phyloP scores from a whole-genome alignment of 92 coral and sea anemone species.

The Virgularia gustaviana region DNA sequence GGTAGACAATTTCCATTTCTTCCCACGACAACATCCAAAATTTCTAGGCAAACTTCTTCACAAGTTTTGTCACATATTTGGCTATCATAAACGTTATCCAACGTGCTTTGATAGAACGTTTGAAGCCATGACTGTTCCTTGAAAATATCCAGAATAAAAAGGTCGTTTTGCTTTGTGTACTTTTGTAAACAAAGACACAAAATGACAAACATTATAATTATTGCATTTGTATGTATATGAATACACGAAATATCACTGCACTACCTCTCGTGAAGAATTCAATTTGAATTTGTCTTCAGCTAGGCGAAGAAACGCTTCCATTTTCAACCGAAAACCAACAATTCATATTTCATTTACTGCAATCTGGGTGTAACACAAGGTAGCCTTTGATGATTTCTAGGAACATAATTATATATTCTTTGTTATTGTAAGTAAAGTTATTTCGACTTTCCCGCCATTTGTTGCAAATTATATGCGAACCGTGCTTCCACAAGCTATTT shows the following conservation, averaged over 20 bases:
- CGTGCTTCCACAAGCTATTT: no score
- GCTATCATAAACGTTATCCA: not conserved
- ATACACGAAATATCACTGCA: not conserved
- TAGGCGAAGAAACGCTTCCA: conserved; percentile 15
- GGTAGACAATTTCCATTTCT: conserved; percentile 5
- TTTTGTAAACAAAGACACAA: not conserved
- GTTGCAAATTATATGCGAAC: no score
- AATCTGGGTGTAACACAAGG: no score
- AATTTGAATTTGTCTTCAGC: not conserved
- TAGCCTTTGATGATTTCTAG: no score
- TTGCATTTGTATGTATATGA: not conserved
- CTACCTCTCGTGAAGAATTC: conserved; percentile 5
- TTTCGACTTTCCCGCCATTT: no score
- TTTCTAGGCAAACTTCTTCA: conserved; percentile 19
- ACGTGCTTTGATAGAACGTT: not conserved
- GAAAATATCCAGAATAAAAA: not conserved
- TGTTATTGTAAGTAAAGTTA: no score
- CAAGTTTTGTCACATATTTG: not conserved
- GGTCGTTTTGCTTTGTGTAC: not conserved
- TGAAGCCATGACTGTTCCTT: conserved; percentile 22
- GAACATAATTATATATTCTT: no score
- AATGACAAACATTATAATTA: not conserved
- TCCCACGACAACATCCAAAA: conserved; percentile 11
- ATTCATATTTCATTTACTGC: not conserved
- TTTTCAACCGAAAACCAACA: not conserved